Base-by-base conservation (phyloP, 2,113 vertebrate genomes). In the Tor tambroides region DNA sequence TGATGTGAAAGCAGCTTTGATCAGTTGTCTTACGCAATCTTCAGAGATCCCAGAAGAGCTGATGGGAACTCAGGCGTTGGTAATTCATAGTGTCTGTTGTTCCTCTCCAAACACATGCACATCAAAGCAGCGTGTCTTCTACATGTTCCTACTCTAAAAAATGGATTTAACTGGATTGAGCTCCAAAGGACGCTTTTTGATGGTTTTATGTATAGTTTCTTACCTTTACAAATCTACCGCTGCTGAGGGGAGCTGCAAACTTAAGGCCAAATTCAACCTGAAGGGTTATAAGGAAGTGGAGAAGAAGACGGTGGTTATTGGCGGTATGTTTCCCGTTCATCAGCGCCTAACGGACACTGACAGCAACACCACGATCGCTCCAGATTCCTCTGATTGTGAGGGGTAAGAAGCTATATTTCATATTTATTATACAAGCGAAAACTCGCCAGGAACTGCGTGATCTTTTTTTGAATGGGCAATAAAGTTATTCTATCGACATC, bases 251-350 rank as follows among this genome's bases (percentile, higher is more conserved):
- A 90, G 83, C 0, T 95, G 95, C 86, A 93, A 95, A 76, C 87
- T 95, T 56, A 95, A 95, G 72, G 94, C 91, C 77, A 94, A 96
- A 86, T 92, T 95, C 89, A 91, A 96, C 88, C 91, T 97, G 89
- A 94, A 80, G 15, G 95, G 95, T 19, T 96, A 95, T 88, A 95
- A 96, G 86, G 86, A 96, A 12, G 92, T 95, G 14, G 91, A 93
- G 54, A 95, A 96, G 86, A 95, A 95, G 78, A 93, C 92, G 54
- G 93, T 96, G 0, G 92, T 96, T 0, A 82, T 97, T 1, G 95
- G 96, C 51, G 96, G 96, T 11, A 95, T 96, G 95, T 97, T 97
- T 89, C 94, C 95, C 0, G 93, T 97, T 41, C 95, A 96, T 79
- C 94, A 89, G 43, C 93, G 95, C 7, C 91, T 94, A 15, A 91